Percentiles rank a stretch among this genome's conserved stretches.
phyloP scores from a whole-genome alignment of 2,113 vertebrate genomes.

The Cygnus buccinator region DNA sequence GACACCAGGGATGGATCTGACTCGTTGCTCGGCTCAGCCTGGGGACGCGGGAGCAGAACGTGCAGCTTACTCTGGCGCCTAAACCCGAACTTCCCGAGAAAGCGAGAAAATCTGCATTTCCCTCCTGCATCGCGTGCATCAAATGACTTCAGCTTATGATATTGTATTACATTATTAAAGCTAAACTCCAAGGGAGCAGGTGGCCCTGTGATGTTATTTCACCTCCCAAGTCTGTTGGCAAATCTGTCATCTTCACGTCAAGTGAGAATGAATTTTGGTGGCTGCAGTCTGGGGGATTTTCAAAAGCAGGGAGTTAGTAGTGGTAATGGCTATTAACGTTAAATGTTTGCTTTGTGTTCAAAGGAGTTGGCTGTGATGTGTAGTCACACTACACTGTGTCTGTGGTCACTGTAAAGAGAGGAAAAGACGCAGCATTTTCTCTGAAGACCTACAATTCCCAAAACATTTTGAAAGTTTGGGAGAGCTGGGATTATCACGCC shows the following conservation, averaged over 20 bases:
- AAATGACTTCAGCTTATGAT: background rate
- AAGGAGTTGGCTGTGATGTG: background rate
- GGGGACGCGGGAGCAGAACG: background rate
- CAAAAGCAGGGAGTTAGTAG: background rate
- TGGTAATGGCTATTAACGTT: background rate
- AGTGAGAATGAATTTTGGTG: constrained; percentile 11
- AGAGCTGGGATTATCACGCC: background rate
- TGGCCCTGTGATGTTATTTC: constrained; percentile 36
- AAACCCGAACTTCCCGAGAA: background rate
- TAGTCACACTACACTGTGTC: background rate
- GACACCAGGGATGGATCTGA: background rate
- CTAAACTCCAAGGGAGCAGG: constrained; percentile 17
- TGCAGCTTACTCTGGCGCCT: background rate
- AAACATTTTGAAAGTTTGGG: background rate
- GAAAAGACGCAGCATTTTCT: background rate
- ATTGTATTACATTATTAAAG: constrained; percentile 21
- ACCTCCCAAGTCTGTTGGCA: constrained; percentile 33
- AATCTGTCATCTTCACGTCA: constrained; percentile 24
- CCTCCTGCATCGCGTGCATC: background rate
- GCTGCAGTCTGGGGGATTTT: background rate
- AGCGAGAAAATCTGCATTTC: background rate
- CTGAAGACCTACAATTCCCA: background rate
- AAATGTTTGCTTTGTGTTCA: background rate
- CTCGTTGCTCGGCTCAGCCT: background rate
- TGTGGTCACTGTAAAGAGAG: background rate